Evolutionary conservation across 2,888 invertebrate species (phyloP), one percentile per base, ranked within the genome.

Genomic region (Atherix ibis): DNA sequence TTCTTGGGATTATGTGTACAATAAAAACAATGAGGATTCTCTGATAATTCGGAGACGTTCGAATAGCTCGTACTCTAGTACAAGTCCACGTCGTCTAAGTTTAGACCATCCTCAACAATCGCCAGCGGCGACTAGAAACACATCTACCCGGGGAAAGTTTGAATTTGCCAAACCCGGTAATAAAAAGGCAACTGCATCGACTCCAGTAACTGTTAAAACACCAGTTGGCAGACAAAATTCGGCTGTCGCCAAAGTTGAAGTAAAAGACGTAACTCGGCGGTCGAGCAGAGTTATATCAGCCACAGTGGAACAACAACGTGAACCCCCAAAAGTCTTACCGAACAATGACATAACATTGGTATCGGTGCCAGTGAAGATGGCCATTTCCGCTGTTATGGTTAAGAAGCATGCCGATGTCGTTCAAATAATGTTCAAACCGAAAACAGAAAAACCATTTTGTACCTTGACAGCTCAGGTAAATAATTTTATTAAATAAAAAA

Each of bases 31-130:
- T 47, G 77, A 78, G 2, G 83, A 83, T 51, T 82, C 85, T 1
- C 71, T 82, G 48, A 83, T 87, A 37, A 76, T 85, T 47, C 66
- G 84, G 25, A 66, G 85, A 13, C 81, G 85, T 49, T 85, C 85
- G 3, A 84, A 83, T 29, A 83, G 82, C 53, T 82, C 82, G 1
- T 80, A 79, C 51, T 81, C 81, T 0, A 77, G 77, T 49, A 72
- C 76, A 10, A 76, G 76, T 48, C 70, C 73, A 2, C 62, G 71
- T 17, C 65, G 76, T 5, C 57, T 72, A 12, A 73, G 73, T 48
- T 62, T 66, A 6, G 70, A 40, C 44, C 32, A 54, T 56, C 31
- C 48, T 44, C 32, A 14, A 48, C 46, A 27, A 54, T 47, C 24
- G 48, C 31, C 32, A 51, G 40, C 40, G 43, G 9, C 31, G 34